These are phyloP conservation scores for Procapra przewalskii DNA, from an alignment of 2,113 vertebrate genomes.

Conservation along the genomic window DNA sequence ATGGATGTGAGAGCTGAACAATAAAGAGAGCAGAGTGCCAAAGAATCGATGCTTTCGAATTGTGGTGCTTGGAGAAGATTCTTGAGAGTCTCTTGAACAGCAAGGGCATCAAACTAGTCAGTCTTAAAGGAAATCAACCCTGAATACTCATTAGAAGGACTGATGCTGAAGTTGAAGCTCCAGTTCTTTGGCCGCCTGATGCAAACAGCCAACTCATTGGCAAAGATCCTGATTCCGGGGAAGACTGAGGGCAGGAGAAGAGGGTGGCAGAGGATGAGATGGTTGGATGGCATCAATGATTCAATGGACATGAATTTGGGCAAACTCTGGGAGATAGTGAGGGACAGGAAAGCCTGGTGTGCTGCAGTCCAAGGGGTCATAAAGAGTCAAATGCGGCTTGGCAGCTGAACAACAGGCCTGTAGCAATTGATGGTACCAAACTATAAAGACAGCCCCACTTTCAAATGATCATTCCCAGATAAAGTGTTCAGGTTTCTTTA, in stretches of 20 bases:
- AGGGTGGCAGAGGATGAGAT: background rate
- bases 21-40: background rate
- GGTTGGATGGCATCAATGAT: background rate
- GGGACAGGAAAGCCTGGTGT: background rate
- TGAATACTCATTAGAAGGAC: background rate
- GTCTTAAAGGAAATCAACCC: background rate
- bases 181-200: background rate
- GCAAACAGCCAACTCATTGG: background rate
- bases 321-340: background rate
- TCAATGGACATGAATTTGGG: background rate
- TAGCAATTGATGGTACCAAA: background rate
- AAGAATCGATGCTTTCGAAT: background rate
- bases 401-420: background rate
- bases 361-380: background rate
- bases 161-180: background rate
- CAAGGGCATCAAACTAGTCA: background rate
- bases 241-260: background rate
- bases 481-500: background rate
- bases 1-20: background rate
- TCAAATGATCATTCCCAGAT: background rate
- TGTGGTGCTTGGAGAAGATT: background rate
- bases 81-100: background rate
- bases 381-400: accelerated
- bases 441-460: background rate
- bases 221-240: background rate